phyloP scores from a whole-genome alignment of 2,113 vertebrate species.

The Callospermophilus lateralis region DNA sequence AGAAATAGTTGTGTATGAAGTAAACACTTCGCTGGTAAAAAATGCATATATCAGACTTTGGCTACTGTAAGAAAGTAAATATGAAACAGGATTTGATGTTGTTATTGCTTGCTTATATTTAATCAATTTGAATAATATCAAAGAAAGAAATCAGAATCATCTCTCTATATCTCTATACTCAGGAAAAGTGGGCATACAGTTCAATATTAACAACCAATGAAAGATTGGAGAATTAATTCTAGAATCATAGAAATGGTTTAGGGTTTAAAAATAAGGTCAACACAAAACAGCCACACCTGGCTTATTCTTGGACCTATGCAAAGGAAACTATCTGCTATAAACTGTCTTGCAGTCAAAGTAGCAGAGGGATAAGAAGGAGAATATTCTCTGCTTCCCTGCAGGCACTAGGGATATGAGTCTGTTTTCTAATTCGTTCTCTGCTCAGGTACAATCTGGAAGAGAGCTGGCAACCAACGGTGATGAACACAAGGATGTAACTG shows the following conservation, averaged over 20 bases:
- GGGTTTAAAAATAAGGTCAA: not conserved
- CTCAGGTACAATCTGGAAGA: not conserved
- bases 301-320: not conserved
- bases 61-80: not conserved
- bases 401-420: not conserved
- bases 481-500: not conserved
- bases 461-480: not conserved
- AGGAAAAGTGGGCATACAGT: not conserved
- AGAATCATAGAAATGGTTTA: not conserved
- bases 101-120: not conserved
- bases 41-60: not conserved
- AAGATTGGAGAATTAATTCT: not conserved
- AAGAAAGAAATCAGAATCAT: constrained; percentile 17
- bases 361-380: not conserved
- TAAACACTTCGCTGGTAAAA: not conserved
- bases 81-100: not conserved
- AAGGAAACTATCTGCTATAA: not conserved
- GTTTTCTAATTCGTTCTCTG: not conserved
- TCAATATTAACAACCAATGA: not conserved
- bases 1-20: not conserved
- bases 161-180: not conserved
- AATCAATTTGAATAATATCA: not conserved
- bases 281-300: not conserved
- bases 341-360: not conserved
- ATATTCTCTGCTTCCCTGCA: not conserved